Evolutionary conservation across 2,113 vertebrate genomes (phyloP), one percentile per base, ranked within the genome.

Genomic region (Chauna torquata): DNA sequence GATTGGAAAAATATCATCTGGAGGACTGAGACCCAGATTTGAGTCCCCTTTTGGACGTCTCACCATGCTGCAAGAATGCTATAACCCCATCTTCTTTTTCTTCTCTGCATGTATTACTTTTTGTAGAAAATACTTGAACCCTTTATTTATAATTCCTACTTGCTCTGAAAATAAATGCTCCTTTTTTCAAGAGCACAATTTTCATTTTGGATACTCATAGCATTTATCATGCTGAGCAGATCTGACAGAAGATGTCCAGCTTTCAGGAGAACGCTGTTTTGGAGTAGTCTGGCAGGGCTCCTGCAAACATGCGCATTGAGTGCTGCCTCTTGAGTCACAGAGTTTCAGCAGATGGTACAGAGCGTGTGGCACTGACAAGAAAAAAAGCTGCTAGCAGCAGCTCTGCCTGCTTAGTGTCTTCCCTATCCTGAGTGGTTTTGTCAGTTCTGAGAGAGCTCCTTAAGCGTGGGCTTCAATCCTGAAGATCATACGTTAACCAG

Each of bases 181-280:
- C 25, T 32, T 40, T 65, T 70, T 30, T 70, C 58, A 82, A 45
- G 42, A 83, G 2, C 0, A 0, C 18, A 32, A 8, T 28, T 83
- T 55, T 86, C 22, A 38, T 75, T 89, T 62, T 0, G 1, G 52
- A 42, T 79, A n/a, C 22, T 28, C 24, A 7, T 16, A 81, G 40
- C 1, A 2, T 87, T 59, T 65, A 25, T n/a, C 45, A 32, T 9
- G 22, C 1, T 8, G 45, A 50, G 44, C 55, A 47, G 15, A 94
- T n/a, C 32, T 59, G 57, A 11, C 38, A 34, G 47, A 69, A 44
- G 38, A 6, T 59, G 47, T 6, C 32, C 3, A 2, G 11, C 52
- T 90, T 82, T 44, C 47, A 55, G 64, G 77, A 72, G 44, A 20
- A 45, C 0, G 3, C 28, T 47, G 25, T 6, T 76, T 62, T 72